Evolutionary conservation across 2,113 vertebrate genomes (phyloP), one percentile per base, ranked within the genome.

Genomic region (Albula glossodonta): DNA sequence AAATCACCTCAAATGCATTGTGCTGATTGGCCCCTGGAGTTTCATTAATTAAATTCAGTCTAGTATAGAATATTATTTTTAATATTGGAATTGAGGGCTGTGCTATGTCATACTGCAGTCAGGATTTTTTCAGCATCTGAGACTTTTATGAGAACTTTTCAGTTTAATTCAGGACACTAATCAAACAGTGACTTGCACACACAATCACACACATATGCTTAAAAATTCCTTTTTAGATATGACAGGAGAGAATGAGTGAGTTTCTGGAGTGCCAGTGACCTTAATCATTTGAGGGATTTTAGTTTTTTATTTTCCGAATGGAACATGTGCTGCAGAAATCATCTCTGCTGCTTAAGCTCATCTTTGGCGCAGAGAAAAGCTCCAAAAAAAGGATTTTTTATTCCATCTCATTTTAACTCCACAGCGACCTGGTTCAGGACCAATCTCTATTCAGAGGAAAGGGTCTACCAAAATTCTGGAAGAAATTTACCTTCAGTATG

Each of bases 241-340:
- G 88, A 89, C 87, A 91, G 91, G 49, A 84, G 87, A 91, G 31
- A 41, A 41, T 41, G 90, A 88, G 87, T 77, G 89, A 88, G 86
- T 91, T 89, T 80, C 82, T 86, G 89, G 90, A 88, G 89, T 83
- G 88, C 90, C 89, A 91, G 88, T 95, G 94, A 95, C 94, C 94
- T 95, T 95, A 95, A 94, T 94, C 93, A 94, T 93, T 91, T 87
- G 89, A 88, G 91, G 90, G 91, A 93, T 93, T 95, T 94, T 91
- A 89, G 90, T 89, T 91, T 93, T 93, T 92, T 93, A 91, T 91
- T 93, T 41, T 87, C 81, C 88, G 85, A 86, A 52, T 70, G 85
- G 77, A 41, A 85, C 87, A 89, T 74, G 19, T 57, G 11, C 89
- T 89, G 66, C 90, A 89, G 77, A 85, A 86, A 89, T 87, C 92